Evolutionary conservation across 2,888 invertebrate species (phyloP).

Genomic region (Platycheirus albimanus): DNA sequence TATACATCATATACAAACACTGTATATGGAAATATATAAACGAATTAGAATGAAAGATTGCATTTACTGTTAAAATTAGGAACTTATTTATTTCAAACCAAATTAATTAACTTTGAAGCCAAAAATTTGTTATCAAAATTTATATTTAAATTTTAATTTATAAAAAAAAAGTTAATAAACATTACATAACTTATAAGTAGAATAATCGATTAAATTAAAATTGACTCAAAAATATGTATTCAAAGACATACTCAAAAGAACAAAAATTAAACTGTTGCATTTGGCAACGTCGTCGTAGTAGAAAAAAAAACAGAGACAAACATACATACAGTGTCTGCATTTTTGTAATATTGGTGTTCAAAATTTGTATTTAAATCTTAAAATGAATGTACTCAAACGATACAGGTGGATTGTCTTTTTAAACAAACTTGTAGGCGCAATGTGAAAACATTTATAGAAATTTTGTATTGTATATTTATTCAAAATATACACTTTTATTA

Average conservation of each 20-base stretch:
- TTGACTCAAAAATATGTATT: too few species aligned
- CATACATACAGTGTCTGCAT: not conserved
- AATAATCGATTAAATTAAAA: too few species aligned
- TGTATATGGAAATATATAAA: too few species aligned
- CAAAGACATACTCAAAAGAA: too few species aligned
- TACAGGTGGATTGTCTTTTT: constrained; percentile 19
- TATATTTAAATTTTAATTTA: constrained; percentile 3
- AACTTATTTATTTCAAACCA: constrained; percentile 25
- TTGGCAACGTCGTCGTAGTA: constrained; percentile 35
- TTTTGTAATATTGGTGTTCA: constrained; percentile 39
- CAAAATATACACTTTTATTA: constrained; percentile 25
- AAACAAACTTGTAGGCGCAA: constrained; percentile 4
- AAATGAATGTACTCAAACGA: not conserved
- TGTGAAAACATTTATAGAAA: constrained; percentile 16
- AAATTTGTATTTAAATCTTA: constrained; percentile 33
- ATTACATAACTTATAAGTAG: not conserved
- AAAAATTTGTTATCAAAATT: constrained; percentile 62
- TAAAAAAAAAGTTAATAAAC: not conserved
- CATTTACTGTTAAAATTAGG: constrained; percentile 61
- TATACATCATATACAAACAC: too few species aligned
- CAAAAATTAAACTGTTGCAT: constrained; percentile 34
- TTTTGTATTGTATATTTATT: constrained; percentile 38
- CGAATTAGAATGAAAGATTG: constrained; percentile 59
- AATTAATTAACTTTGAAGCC: constrained; percentile 49
- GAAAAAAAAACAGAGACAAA: not conserved